Evolutionary conservation across 2,113 vertebrate species (phyloP).

Genomic region (Callopanchax toddi): DNA sequence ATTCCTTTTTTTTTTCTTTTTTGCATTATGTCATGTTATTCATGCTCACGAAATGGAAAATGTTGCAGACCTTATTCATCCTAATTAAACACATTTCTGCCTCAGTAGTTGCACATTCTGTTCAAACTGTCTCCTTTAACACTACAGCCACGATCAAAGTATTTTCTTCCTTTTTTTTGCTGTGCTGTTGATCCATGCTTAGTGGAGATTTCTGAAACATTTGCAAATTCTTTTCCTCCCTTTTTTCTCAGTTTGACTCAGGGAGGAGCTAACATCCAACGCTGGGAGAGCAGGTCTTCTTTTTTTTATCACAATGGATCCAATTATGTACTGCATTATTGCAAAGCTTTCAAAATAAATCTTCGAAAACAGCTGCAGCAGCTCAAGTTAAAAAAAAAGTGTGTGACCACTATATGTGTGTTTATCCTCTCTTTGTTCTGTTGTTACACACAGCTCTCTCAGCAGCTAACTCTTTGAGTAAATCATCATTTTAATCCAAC

Average conservation of each 20-base stretch:
- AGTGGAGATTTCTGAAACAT: conserved; percentile 45
- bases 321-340: conserved; percentile 41
- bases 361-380: conserved; percentile 24
- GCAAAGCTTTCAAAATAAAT: conserved; percentile 49
- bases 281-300: conserved; percentile 37
- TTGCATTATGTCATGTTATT: conserved; percentile 55
- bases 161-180: conserved; percentile 8
- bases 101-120: conserved; percentile 28
- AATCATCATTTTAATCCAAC: conserved; percentile 50
- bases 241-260: conserved; percentile 44
- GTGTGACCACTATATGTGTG: conserved; percentile 25
- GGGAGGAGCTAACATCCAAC: conserved; percentile 47
- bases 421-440: conserved; percentile 42
- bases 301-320: conserved; percentile 54
- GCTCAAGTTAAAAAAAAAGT: conserved; percentile 1
- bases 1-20: conserved; percentile 4
- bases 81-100: conserved; percentile 65
- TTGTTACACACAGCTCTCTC: conserved; percentile 29
- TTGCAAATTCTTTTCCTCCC: background rate
- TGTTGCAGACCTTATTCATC: conserved; percentile 49
- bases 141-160: conserved; percentile 47
- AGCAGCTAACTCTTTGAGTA: conserved; percentile 30
- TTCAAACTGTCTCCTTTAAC: conserved; percentile 47
- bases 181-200: conserved; percentile 43
- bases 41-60: conserved; percentile 52